These are phyloP conservation scores for Caenorhabditis uteleia DNA, from an alignment of 2,888 invertebrate species.

Conservation along the genomic window DNA sequence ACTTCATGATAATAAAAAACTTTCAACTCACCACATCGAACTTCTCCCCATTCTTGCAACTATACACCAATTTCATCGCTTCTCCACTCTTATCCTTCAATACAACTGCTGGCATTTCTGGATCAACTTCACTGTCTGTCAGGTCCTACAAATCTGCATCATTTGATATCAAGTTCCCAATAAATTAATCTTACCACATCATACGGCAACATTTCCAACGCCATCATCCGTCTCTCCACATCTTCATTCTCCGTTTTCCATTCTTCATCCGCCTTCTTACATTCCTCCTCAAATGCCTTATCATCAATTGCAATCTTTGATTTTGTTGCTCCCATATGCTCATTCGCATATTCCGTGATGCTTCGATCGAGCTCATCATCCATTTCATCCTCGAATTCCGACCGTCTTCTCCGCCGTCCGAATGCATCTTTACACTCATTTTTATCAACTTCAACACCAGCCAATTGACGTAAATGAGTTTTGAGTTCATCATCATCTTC, in stretches of 20 bases:
- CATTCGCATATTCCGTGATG: slow-evolving; percentile 45
- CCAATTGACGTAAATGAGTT: slow-evolving; percentile 43
- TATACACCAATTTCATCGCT: slow-evolving; percentile 35
- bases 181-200: slow-evolving; percentile 11
- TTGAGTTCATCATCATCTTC: slow-evolving; percentile 58
- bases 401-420: slow-evolving; percentile 24
- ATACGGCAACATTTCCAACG: slow-evolving; percentile 29
- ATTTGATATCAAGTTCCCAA: not conserved
- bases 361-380: slow-evolving; percentile 53
- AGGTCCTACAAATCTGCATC: slow-evolving; percentile 8
- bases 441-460: slow-evolving; percentile 38
- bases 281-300: slow-evolving; percentile 13
- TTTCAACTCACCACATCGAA: slow-evolving; percentile 22
- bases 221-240: slow-evolving; percentile 20
- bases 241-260: slow-evolving; percentile 19
- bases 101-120: slow-evolving; percentile 41
- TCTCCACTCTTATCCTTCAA: slow-evolving; percentile 30
- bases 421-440: slow-evolving; percentile 37
- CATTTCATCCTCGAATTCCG: slow-evolving; percentile 60
- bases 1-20: not conserved
- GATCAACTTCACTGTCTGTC: slow-evolving; percentile 41
- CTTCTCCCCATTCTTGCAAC: slow-evolving; percentile 19
- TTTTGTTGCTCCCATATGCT: slow-evolving; percentile 26
- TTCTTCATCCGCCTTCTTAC: slow-evolving; percentile 11
- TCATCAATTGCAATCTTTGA: slow-evolving; percentile 27